Conservation (phyloP, 2,888 invertebrate genomes). For the Keiferia lycopersicella region DNA sequence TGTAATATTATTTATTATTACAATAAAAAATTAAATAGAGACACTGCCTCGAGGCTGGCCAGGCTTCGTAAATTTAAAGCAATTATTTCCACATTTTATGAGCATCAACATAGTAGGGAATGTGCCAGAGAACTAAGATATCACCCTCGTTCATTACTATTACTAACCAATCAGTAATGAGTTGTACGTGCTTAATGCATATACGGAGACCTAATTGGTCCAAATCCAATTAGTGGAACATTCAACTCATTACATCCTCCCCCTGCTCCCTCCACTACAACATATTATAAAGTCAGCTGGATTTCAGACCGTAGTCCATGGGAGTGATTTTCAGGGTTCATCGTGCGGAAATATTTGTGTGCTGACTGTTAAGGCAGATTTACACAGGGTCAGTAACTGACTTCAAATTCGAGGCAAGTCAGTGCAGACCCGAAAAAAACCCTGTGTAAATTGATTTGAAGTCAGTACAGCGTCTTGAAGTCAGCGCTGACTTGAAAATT, state of each 20-base stretch:
- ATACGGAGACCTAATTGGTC: slow-evolving; percentile 63
- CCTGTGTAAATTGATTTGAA: slow-evolving; percentile 19
- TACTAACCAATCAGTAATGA: slow-evolving; percentile 18
- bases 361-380: slow-evolving; percentile 9
- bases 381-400: slow-evolving; percentile 22
- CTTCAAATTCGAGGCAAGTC: slow-evolving; percentile 18
- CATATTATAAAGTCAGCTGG: slow-evolving; percentile 3
- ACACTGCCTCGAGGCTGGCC: no score
- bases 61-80: no score
- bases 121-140: not conserved
- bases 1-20: no score
- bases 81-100: no score
- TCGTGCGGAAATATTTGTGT: not conserved
- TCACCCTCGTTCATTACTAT: slow-evolving; percentile 1
- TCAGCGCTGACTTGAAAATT: slow-evolving; percentile 18
- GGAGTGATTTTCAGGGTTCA: no score
- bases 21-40: no score
- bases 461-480: slow-evolving; percentile 16
- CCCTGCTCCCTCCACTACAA: slow-evolving; percentile 18
- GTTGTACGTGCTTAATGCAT: slow-evolving; percentile 14
- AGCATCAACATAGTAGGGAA: no score
- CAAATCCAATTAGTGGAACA: slow-evolving; percentile 78
- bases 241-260: slow-evolving; percentile 59
- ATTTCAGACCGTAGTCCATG: no score
- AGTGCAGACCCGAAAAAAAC: slow-evolving; percentile 18